Evolutionary conservation across 2,888 invertebrate species (phyloP).

Genomic region (Cremastobaeus sp.): DNA sequence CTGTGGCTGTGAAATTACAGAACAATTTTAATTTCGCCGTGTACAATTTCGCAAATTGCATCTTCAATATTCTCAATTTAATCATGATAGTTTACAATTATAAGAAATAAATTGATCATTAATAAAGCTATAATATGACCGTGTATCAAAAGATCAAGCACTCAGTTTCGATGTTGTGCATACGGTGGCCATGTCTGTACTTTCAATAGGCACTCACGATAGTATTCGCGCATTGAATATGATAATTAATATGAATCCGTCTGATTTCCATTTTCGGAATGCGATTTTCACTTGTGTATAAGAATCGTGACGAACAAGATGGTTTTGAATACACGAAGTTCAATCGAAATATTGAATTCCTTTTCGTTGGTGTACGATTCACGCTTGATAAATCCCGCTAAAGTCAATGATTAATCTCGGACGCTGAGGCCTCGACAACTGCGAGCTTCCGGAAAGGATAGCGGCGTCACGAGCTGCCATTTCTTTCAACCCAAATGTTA

Average conservation of each 20-base stretch:
- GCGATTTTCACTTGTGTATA: conserved; percentile 47
- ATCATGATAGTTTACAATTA: too few species aligned
- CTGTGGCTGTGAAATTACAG: too few species aligned
- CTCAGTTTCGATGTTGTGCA: conserved; percentile 22
- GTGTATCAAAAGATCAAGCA: conserved; percentile 22
- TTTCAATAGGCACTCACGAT: conserved; percentile 31
- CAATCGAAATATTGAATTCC: conserved; percentile 64
- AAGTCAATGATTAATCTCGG: conserved; percentile 72
- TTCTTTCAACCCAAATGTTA: conserved; percentile 64
- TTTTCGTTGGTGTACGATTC: conserved; percentile 64
- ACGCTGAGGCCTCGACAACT: conserved; percentile 63
- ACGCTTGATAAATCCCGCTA: conserved; percentile 72
- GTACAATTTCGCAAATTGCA: too few species aligned
- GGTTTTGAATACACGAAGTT: conserved; percentile 65
- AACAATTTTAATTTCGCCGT: too few species aligned
- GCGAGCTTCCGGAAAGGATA: conserved; percentile 73
- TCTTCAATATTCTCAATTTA: too few species aligned
- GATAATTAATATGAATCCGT: conserved; percentile 58
- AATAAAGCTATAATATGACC: conserved; percentile 21
- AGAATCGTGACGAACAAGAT: conserved; percentile 58
- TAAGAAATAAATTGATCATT: conserved; percentile 33
- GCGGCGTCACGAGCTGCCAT: conserved; percentile 68
- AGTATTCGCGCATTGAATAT: conserved; percentile 46
- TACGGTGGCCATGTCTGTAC: conserved; percentile 27
- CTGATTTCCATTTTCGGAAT: conserved; percentile 46